These are phyloP conservation scores for Littorina saxatilis DNA, from an alignment of 1,140 invertebrate species.

Conservation along the genomic window DNA sequence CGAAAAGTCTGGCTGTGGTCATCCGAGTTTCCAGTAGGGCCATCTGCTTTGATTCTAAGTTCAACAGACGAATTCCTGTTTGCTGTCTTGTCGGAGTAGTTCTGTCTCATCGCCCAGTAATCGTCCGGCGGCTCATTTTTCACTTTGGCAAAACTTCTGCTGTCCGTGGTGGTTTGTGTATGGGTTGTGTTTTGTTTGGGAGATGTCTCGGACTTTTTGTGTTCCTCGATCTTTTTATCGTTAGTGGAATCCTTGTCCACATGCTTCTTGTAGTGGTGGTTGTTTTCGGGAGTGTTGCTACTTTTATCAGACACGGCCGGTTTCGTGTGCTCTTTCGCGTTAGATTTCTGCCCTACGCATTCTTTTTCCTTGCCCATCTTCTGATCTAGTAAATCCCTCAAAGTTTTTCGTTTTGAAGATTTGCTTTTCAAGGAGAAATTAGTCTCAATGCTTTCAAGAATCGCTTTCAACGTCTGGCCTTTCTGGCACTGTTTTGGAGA, in stretches of 20 bases:
- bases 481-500: slow-evolving; percentile 1
- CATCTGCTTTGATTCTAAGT: neutral
- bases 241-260: neutral
- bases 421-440: slow-evolving; percentile 1
- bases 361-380: neutral
- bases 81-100: neutral
- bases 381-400: slow-evolving; percentile 13
- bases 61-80: neutral
- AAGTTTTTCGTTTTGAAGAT: neutral
- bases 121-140: slow-evolving; percentile 9
- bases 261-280: neutral
- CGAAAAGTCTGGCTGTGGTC: slow-evolving; percentile 4
- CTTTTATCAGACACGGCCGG: neutral
- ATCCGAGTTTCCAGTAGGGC: neutral
- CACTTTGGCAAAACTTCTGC: neutral
- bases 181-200: neutral
- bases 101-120: neutral
- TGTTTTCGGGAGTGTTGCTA: neutral
- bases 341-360: neutral
- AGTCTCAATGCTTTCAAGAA: slow-evolving; percentile 16
- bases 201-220: neutral
- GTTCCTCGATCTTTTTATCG: neutral
- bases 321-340: neutral
- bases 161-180: neutral
- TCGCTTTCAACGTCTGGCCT: slow-evolving; percentile 13